Conservation (phyloP, 2,888 invertebrate genomes). For the Heterodera filipjevi region DNA sequence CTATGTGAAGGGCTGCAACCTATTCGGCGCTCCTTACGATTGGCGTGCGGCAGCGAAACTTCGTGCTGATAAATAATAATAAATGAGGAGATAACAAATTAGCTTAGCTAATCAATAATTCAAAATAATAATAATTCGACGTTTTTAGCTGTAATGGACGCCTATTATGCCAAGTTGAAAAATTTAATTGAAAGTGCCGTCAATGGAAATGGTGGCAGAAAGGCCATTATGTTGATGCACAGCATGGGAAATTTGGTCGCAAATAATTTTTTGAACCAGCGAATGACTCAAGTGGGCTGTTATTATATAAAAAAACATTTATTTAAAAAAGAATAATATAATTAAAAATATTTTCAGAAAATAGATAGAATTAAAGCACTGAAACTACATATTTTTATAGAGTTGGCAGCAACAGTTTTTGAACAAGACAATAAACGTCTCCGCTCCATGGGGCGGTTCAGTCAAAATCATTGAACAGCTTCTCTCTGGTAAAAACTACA, state of each 20-base stretch:
- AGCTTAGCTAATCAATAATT: neutral
- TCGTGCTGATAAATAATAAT: neutral
- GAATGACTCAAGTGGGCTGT: neutral
- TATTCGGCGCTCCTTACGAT: neutral
- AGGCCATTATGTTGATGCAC: neutral
- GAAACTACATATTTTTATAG: no score
- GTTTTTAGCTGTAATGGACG: neutral
- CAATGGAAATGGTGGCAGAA: neutral
- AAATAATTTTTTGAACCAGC: neutral
- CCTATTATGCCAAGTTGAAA: neutral
- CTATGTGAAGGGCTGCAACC: neutral
- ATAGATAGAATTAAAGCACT: no score
- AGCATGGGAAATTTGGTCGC: neutral
- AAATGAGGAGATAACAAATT: neutral
- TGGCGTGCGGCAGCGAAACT: neutral
- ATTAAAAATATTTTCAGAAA: no score
- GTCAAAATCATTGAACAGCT: neutral
- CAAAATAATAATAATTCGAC: neutral
- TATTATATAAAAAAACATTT: neutral
- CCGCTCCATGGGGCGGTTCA: neutral
- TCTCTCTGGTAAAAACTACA: neutral
- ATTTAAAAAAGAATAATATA: no score
- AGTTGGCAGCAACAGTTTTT: neutral
- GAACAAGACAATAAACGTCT: neutral
- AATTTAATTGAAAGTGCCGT: neutral